Base-by-base conservation (phyloP, 2,797 vertebrate genomes). In the Pseudochromis fuscus region DNA sequence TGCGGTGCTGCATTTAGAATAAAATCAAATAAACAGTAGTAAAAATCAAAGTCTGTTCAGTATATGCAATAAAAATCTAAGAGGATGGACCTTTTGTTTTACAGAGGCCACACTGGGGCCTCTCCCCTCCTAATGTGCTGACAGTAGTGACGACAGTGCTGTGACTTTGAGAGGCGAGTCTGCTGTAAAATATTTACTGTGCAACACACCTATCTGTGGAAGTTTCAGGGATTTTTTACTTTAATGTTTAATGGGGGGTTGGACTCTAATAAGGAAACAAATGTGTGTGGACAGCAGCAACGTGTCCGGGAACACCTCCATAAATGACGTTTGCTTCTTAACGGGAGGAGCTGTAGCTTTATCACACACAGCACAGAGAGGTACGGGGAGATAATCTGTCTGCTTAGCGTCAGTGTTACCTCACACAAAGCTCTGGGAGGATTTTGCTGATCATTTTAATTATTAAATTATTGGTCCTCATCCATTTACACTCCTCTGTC, bases 151-250 rank as follows among this genome's bases (percentile, higher is more conserved):
- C 63, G 7, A n/a, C n/a, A 18, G 12, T 30, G 35, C 5, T 48
- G 18, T 67, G 57, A 68, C 84, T 74, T 65, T 73, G 33, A 58
- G 45, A 56, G 48, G 40, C 5, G 23, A 16, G 48, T 60, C 31
- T 15, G 33, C 61, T 75, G 72, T 88, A 57, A 84, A 62, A 4
- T 13, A 61, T 82, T 83, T 49, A 51, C 63, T 4, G n/a, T 15
- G 6, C 18, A 52, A 33, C 80, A 64, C 81, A 38, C 63, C 69
- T 53, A 40, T 50, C 67, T 30, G 0, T 4, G 31, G 70, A 21
- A 63, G 16, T 11, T 0, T 27, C 30, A 0, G 13, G 21, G 60
- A 23, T 56, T 27, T 33, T 72, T 58, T 48, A 62, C 49, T 25
- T 23, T 38, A 24, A 21, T 33, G 38, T n/a, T 21, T 27, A 68